Percentiles rank a stretch among this genome's conserved stretches.
Evolutionary conservation across 2,888 invertebrate species (phyloP).

Genomic region (Cephus nigrinus): DNA sequence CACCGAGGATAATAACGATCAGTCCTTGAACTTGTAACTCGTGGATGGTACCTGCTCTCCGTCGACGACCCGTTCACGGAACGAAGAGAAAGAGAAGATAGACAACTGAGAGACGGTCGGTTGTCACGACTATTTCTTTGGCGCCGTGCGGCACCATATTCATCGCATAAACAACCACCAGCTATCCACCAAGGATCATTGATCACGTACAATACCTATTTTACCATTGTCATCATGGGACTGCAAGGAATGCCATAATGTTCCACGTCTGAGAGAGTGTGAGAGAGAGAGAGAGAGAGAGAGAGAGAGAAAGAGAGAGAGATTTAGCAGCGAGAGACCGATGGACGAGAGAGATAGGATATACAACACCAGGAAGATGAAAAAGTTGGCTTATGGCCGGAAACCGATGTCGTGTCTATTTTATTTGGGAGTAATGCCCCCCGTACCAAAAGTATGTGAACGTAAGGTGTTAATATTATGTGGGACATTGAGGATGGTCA

Average conservation of each 20-base stretch:
- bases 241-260: neutral
- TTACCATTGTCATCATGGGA: neutral
- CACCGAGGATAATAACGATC: neutral
- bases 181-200: neutral
- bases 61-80: neutral
- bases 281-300: conserved; percentile 9
- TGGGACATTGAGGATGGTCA: neutral
- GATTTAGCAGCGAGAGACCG: neutral
- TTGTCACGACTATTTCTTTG: neutral
- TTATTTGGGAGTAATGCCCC: neutral
- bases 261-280: conserved; percentile 27
- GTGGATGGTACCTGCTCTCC: neutral
- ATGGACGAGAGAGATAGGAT: conserved; percentile 10
- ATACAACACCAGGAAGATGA: too few relatives aligned
- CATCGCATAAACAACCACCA: neutral
- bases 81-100: neutral
- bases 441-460: neutral
- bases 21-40: neutral
- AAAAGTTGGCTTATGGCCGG: neutral
- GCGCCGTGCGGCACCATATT: neutral
- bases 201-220: neutral
- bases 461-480: neutral
- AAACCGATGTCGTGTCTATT: neutral
- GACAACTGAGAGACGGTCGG: neutral
- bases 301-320: conserved; percentile 15